Conservation (phyloP, 2,113 vertebrate genomes). For the Lepus europaeus region DNA sequence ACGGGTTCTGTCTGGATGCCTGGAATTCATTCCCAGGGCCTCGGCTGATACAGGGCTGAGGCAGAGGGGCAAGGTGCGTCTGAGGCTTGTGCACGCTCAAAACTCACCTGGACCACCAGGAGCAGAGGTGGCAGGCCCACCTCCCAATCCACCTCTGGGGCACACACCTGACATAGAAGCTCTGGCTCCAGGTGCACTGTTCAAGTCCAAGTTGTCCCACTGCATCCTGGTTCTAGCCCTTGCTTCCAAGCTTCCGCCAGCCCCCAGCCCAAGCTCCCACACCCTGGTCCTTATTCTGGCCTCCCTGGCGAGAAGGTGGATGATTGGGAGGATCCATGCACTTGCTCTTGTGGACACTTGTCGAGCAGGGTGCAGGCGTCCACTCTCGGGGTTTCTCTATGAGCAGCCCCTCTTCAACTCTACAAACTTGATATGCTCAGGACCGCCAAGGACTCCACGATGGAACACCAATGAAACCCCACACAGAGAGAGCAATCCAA, state of each 20-base stretch:
- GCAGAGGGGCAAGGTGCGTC: fast-evolving
- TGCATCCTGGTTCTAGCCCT: background rate
- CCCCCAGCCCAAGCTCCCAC: background rate
- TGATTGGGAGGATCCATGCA: background rate
- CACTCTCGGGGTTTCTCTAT: background rate
- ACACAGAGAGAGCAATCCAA: background rate
- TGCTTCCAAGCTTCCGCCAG: background rate
- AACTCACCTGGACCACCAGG: background rate
- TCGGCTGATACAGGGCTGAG: fast-evolving
- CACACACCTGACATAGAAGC: background rate
- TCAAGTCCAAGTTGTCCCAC: too few species aligned
- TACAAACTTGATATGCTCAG: background rate
- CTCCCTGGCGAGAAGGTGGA: background rate
- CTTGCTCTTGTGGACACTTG: background rate
- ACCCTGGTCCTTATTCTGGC: background rate
- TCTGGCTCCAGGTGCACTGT: fast-evolving
- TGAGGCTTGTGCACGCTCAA: background rate
- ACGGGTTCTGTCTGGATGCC: background rate
- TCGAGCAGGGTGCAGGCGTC: background rate
- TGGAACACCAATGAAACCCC: background rate
- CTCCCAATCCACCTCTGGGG: background rate
- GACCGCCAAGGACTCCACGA: background rate
- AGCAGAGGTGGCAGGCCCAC: too few species aligned
- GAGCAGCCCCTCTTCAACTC: background rate
- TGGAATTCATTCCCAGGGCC: background rate